A percentile compares a stretch with the other conserved stretches of the same genome.
Conservation (phyloP, 37 sponge, comb jelly and placozoan genomes). For the Cladorhizidae sp. region DNA sequence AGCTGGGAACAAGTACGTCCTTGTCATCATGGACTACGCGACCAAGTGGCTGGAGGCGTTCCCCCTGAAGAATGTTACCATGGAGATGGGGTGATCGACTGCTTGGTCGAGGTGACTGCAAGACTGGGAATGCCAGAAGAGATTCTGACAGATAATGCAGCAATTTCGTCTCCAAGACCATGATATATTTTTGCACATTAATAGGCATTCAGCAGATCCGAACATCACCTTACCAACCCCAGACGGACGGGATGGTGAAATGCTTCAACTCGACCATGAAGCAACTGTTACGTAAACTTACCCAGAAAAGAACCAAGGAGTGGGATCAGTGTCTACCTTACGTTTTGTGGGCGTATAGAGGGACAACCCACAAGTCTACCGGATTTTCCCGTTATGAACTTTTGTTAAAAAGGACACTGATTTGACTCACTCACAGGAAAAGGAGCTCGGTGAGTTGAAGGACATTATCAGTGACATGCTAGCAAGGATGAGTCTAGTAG, state of each 20-base stretch:
- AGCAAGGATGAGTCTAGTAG: no score
- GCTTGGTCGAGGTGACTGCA: not conserved
- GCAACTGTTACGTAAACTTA: no score
- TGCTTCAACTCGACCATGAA: not conserved
- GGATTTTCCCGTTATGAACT: not conserved
- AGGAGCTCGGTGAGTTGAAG: no score
- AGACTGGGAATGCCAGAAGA: not conserved
- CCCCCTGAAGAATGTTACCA: no score
- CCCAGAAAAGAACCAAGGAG: not conserved
- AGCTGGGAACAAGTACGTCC: no score
- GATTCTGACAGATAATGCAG: not conserved
- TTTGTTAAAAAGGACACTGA: no score
- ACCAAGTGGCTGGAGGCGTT: no score
- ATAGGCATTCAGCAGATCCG: not conserved
- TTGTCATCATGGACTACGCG: no score
- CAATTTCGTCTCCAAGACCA: not conserved
- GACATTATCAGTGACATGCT: no score
- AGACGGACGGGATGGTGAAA: not conserved
- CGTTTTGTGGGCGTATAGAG: not conserved
- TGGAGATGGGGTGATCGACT: no score
- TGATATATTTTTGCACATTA: not conserved
- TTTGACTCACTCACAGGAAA: no score
- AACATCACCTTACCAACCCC: not conserved
- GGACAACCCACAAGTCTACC: not conserved
- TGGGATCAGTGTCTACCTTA: not conserved